A percentile compares a stretch with the other conserved stretches of the same genome.
These are phyloP conservation scores for Diorhabda carinulata DNA, from an alignment of 1,140 invertebrate species.

Conservation along the genomic window DNA sequence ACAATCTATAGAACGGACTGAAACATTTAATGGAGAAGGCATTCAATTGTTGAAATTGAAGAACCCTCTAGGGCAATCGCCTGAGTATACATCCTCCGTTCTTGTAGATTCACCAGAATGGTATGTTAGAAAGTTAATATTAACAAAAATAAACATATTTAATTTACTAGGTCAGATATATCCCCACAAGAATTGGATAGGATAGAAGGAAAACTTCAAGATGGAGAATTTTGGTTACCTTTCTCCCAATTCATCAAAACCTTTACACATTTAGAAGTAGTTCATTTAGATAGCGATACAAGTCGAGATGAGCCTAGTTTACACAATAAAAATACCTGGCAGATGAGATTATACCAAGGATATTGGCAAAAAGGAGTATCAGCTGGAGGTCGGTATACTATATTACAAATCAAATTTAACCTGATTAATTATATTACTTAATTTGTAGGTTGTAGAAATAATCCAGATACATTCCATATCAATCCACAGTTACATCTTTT, in stretches of 20 bases:
- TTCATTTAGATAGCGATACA: constrained; percentile 84
- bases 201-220: constrained; percentile 57
- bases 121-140: background rate
- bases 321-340: constrained; percentile 75
- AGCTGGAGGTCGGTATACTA: constrained; percentile 59
- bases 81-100: constrained; percentile 72
- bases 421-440: too few species aligned
- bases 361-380: constrained; percentile 86
- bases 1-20: constrained; percentile 74
- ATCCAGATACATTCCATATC: constrained; percentile 89
- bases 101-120: constrained; percentile 60
- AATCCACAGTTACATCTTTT: constrained; percentile 85
- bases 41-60: constrained; percentile 69
- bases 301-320: constrained; percentile 78
- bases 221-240: constrained; percentile 83
- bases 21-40: constrained; percentile 68
- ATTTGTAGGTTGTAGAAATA: constrained; percentile 70
- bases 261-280: constrained; percentile 80
- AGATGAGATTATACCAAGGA: constrained; percentile 79
- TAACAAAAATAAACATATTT: constrained; percentile 37
- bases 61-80: constrained; percentile 65
- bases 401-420: too few species aligned
- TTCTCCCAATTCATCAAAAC: constrained; percentile 80
- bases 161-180: constrained; percentile 62
- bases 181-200: constrained; percentile 68